Percentiles rank a stretch among this genome's conserved stretches.
Evolutionary conservation across 1,140 invertebrate species (phyloP).

Genomic region (Alviniconcha marisindica): DNA sequence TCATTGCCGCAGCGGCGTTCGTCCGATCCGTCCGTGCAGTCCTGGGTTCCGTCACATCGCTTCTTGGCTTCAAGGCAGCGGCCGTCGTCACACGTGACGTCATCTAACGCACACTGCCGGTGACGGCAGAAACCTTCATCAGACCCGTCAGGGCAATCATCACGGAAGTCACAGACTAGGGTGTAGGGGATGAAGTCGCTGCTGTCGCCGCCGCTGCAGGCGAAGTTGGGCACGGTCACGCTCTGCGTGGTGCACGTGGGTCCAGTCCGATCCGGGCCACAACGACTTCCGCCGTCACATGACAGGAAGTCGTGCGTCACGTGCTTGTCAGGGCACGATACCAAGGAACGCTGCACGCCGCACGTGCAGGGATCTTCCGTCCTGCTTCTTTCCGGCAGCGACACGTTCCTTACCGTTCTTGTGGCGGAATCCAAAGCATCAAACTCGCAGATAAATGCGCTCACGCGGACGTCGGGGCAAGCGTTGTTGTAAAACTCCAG

Average conservation of each 20-base stretch:
- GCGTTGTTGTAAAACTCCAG: too few relatives aligned
- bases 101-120: background rate
- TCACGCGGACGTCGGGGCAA: too few relatives aligned
- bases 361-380: too few relatives aligned
- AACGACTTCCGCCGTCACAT: background rate
- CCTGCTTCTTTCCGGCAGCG: too few relatives aligned
- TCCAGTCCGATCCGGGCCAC: background rate
- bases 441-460: too few relatives aligned
- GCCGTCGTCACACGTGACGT: background rate
- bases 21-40: constrained; percentile 18
- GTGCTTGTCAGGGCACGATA: background rate
- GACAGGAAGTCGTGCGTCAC: constrained; percentile 2
- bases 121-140: background rate
- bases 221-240: too few relatives aligned
- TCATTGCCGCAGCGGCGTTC: background rate
- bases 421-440: too few relatives aligned
- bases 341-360: too few relatives aligned
- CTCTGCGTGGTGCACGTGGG: background rate
- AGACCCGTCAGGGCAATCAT: background rate
- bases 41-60: background rate
- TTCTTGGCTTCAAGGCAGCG: background rate
- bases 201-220: background rate
- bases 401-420: too few relatives aligned
- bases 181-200: background rate
- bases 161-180: constrained; percentile 7